These are phyloP conservation scores for Amazona ochrocephala DNA, from an alignment of 2,797 vertebrate species.

Conservation along the genomic window DNA sequence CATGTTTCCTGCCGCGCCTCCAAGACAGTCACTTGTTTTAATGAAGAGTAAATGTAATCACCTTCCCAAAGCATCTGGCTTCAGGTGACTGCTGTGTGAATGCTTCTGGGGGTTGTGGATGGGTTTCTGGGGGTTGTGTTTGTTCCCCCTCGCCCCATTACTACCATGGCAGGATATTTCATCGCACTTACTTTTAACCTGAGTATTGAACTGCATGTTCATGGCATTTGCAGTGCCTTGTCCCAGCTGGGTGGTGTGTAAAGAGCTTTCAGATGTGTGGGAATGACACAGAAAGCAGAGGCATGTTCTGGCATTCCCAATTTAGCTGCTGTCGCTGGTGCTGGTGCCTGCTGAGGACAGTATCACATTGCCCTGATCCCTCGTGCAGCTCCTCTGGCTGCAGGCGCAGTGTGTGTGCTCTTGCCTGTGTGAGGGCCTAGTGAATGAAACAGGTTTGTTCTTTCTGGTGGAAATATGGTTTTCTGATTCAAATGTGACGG, in stretches of 20 bases:
- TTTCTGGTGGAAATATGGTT: background rate
- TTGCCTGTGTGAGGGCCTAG: background rate
- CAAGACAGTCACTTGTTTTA: background rate
- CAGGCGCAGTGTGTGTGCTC: background rate
- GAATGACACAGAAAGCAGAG: background rate
- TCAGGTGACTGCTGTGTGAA: background rate
- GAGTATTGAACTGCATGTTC: background rate
- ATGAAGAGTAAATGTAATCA: background rate
- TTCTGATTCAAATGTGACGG: background rate
- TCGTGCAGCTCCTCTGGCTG: background rate
- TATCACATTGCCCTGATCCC: fast-evolving
- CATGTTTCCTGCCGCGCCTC: fast-evolving
- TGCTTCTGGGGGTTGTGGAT: background rate
- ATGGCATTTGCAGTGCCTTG: background rate
- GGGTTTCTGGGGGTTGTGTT: background rate
- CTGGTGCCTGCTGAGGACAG: background rate
- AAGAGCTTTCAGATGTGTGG: background rate
- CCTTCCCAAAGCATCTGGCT: background rate
- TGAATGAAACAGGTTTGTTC: background rate
- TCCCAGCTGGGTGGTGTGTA: background rate
- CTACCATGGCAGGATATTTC: background rate
- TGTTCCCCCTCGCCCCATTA: background rate
- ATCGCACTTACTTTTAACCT: background rate
- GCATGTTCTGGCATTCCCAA: background rate
- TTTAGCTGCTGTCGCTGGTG: background rate